These are phyloP conservation scores for Alcedo quadribrachys DNA, from an alignment of 2,797 vertebrate genomes.

Conservation along the genomic window DNA sequence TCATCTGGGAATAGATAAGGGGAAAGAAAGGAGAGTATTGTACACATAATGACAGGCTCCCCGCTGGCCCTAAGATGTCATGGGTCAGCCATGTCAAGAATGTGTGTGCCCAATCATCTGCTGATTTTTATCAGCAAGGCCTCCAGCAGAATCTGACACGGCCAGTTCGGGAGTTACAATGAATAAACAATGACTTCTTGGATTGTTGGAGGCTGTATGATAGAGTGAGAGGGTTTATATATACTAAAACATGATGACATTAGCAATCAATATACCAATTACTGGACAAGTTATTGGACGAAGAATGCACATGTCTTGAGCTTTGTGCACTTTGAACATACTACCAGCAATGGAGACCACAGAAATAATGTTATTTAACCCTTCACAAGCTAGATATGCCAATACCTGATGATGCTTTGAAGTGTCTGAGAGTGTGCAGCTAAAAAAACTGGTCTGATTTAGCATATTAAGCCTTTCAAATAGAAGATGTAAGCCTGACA, in stretches of 20 bases:
- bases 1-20: slow-evolving; percentile 95
- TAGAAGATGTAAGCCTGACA: neutral
- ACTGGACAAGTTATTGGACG: slow-evolving; percentile 91
- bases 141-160: slow-evolving; percentile 93
- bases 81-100: slow-evolving; percentile 99
- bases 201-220: slow-evolving; percentile 87
- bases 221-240: slow-evolving; percentile 81
- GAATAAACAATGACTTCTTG: slow-evolving; percentile 97
- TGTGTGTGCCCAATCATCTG: slow-evolving; percentile 98
- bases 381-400: neutral
- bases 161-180: slow-evolving; percentile 91
- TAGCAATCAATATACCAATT: slow-evolving; percentile 95
- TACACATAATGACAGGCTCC: slow-evolving; percentile 93
- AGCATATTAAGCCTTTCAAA: neutral
- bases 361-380: slow-evolving; percentile 51
- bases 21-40: slow-evolving; percentile 94
- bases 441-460: neutral
- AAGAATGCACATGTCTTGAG: slow-evolving; percentile 75
- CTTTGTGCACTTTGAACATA: slow-evolving; percentile 67
- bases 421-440: neutral
- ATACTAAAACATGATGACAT: slow-evolving; percentile 95
- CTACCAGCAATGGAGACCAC: neutral
- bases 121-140: slow-evolving; percentile 96
- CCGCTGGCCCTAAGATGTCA: slow-evolving; percentile 93
- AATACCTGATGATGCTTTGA: neutral